These are phyloP conservation scores for Acheta domesticus DNA, from an alignment of 2,888 invertebrate species.

Conservation along the genomic window DNA sequence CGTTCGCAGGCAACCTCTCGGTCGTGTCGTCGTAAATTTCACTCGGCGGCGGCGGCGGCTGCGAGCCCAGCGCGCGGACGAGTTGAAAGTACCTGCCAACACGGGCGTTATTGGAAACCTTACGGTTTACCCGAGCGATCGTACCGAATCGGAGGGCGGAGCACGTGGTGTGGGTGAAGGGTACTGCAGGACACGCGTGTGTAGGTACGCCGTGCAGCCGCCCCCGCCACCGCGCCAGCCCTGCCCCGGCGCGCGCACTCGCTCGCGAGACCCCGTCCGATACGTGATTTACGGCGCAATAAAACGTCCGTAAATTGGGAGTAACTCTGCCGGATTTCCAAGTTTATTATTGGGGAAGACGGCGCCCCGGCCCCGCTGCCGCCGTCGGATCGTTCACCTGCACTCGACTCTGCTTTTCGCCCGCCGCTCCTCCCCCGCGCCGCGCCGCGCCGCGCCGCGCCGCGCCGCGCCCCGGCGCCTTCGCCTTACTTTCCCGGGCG, in stretches of 20 bases:
- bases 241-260: no score
- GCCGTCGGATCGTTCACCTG: background rate
- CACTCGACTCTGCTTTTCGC: background rate
- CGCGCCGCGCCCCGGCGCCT: no score
- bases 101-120: conserved; percentile 10
- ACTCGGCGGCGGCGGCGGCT: background rate
- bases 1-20: no score
- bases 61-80: background rate
- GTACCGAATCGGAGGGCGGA: background rate
- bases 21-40: background rate
- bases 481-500: background rate
- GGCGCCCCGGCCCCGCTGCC: background rate
- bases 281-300: conserved; percentile 3
- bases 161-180: background rate
- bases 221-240: background rate
- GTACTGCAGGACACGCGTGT: background rate
- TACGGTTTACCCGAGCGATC: conserved; percentile 6
- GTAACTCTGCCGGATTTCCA: conserved; percentile 18
- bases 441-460: no score
- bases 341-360: conserved; percentile 18
- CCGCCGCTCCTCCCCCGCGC: background rate
- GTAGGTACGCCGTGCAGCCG: background rate
- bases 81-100: conserved; percentile 2
- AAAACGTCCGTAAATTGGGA: conserved; percentile 9
- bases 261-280: background rate